These are phyloP conservation scores for Varanus komodoensis DNA, from an alignment of 2,113 vertebrate species.

Conservation along the genomic window DNA sequence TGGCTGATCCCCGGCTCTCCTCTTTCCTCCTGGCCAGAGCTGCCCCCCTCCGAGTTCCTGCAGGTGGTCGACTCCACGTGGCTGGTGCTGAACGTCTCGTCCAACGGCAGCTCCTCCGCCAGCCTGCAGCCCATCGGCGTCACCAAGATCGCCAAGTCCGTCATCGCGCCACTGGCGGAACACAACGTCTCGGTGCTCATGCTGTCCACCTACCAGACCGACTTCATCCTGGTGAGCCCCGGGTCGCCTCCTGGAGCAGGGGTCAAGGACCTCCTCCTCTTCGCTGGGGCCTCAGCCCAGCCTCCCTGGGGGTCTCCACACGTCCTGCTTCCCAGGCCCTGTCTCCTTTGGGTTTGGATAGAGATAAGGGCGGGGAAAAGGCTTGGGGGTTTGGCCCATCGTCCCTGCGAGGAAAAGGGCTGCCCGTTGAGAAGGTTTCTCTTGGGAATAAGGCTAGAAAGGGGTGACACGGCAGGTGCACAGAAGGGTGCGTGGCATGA, in stretches of 20 bases:
- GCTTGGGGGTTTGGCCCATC: no score
- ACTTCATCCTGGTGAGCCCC: slow-evolving; percentile 89
- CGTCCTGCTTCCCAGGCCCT: no score
- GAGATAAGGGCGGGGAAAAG: no score
- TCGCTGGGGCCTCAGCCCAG: no score
- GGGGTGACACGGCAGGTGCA: no score
- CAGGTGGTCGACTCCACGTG: slow-evolving; percentile 91
- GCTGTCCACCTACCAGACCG: slow-evolving; percentile 94
- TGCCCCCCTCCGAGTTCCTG: slow-evolving; percentile 90
- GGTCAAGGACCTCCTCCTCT: no score
- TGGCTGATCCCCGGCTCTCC: not conserved
- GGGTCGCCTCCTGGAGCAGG: not conserved
- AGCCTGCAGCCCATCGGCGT: slow-evolving; percentile 91
- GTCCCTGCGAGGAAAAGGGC: no score
- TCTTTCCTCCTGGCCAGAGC: slow-evolving; percentile 77
- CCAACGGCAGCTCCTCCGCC: slow-evolving; percentile 83
- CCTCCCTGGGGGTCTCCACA: not conserved
- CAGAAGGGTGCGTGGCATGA: no score
- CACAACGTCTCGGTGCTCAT: slow-evolving; percentile 97
- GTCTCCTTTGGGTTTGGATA: no score
- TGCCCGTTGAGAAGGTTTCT: no score
- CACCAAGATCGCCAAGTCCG: slow-evolving; percentile 95
- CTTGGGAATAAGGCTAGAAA: no score
- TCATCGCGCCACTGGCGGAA: slow-evolving; percentile 92
- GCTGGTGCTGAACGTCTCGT: slow-evolving; percentile 93